A percentile compares a stretch with the other conserved stretches of the same genome.
Conservation (phyloP, 2,888 invertebrate species). For the Cantharis nigra region DNA sequence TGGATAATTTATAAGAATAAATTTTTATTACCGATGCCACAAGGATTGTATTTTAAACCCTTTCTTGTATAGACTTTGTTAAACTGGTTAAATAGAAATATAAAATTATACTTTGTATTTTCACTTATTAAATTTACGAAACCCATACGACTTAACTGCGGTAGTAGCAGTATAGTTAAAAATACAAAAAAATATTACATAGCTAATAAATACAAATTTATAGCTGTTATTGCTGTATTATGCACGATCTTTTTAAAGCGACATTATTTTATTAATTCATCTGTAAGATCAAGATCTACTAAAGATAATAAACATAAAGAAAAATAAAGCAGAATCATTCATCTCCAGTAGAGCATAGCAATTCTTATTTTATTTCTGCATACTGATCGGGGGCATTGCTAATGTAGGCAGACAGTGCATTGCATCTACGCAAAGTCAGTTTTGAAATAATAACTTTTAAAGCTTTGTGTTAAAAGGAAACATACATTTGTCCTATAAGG, state of each 20-base stretch:
- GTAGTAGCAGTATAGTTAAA: not conserved
- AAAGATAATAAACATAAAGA: conserved; percentile 9
- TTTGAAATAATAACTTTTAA: conserved; percentile 17
- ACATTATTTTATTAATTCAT: conserved; percentile 9
- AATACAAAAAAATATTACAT: not conserved
- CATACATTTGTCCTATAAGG: conserved; percentile 23
- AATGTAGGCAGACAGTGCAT: conserved; percentile 15
- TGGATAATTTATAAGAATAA: conserved; percentile 35
- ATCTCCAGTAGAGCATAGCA: conserved; percentile 30
- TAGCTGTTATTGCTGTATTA: not conserved
- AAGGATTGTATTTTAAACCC: conserved; percentile 31
- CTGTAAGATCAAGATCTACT: conserved; percentile 4
- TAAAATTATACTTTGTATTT: not conserved
- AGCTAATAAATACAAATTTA: not conserved
- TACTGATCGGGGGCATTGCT: conserved; percentile 26
- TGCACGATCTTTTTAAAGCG: not conserved
- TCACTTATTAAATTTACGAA: not conserved
- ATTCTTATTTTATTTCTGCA: conserved; percentile 29
- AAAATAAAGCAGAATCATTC: conserved; percentile 27
- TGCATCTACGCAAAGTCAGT: conserved; percentile 22
- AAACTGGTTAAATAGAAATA: conserved; percentile 20
- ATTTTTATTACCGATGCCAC: conserved; percentile 26
- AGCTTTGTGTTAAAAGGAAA: conserved; percentile 16
- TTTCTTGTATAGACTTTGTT: conserved; percentile 25
- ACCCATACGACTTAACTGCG: not conserved